A percentile compares a stretch with the other conserved stretches of the same genome.
Conservation (phyloP, 1,140 invertebrate genomes). For the Trichogramma pretiosum region DNA sequence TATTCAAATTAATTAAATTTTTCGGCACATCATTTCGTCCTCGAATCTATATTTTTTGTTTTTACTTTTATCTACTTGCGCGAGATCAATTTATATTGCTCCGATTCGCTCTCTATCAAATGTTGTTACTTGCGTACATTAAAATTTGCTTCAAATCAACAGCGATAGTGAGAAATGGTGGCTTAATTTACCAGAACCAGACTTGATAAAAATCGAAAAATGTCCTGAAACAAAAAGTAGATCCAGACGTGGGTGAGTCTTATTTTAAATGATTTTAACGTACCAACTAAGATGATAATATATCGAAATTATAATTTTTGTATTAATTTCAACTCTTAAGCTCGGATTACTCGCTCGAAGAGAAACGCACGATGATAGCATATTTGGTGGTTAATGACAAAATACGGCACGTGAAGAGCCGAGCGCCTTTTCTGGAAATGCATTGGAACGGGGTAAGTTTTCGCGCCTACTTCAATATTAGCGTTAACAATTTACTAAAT, state of each 20-base stretch:
- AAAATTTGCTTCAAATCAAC: not conserved
- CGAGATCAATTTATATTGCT: too few species aligned
- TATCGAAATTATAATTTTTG: not conserved
- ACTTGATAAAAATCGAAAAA: not conserved
- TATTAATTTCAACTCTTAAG: not conserved
- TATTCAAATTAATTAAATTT: not conserved
- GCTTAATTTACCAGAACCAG: not conserved
- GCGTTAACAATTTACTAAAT: not conserved
- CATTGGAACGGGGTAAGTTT: conserved; percentile 1
- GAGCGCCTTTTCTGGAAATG: not conserved
- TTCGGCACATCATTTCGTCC: not conserved
- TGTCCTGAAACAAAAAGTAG: not conserved
- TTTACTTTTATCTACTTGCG: too few species aligned
- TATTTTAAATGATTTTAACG: not conserved
- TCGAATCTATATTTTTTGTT: not conserved
- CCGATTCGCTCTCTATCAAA: not conserved
- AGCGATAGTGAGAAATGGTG: conserved; percentile 4
- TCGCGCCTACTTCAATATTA: not conserved
- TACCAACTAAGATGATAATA: not conserved
- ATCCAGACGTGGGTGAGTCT: conserved; percentile 1
- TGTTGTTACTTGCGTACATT: not conserved
- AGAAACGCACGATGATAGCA: conserved; percentile 1
- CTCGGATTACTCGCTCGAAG: not conserved
- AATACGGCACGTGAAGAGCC: not conserved
- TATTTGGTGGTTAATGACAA: not conserved